Evolutionary conservation across 2,888 invertebrate genomes (phyloP), one percentile per base, ranked within the genome.

Genomic region (Balanococcus diminutus): DNA sequence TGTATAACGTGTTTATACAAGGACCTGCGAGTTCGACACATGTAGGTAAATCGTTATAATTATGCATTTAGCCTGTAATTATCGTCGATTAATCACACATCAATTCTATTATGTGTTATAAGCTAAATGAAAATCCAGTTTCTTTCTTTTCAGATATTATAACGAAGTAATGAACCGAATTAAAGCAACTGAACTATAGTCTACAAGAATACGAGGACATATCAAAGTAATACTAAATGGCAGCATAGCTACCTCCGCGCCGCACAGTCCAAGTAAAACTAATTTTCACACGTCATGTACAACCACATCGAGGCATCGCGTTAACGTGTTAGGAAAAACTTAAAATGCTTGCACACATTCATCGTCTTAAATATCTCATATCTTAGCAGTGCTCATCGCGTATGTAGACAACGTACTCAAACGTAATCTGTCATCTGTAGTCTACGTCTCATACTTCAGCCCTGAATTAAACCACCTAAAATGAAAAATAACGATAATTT

Each of bases 91-190:
- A 75, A 75, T 75, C 32, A 32, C 32, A 75, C n/a, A 31, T 32
- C 5, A 75, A 32, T n/a, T 75, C n/a, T 75, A 75, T 36, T 32
- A 32, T 75, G 32, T 75, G 8, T 32, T 75, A n/a, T n/a, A 32
- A 75, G 32, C 16, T 32, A 75, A 67, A 32, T 75, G n/a, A 32
- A 75, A 75, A 75, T 75, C 32, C 75, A 75, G 75, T 75, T 75
- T 32, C 75, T 75, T 75, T 75, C 14, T 75, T 31, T 28, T 67
- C 3, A 51, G 14, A 42, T 11, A 8, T 56, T n/a, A n/a, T n/a
- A n/a, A 56, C 56, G 14, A 61, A 4, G 19, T 61, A 61, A 61
- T 22, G 61, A 61, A 6, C 3, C 16, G 11, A 67, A 14, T 67
- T 67, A 67, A 28, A 22, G 14, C 16, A 67, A 67, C 28, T 22